Base-by-base conservation (phyloP, 30 jellyfish, hydroid and myxozoan genomes). In the Pseudorhiza aurosa region DNA sequence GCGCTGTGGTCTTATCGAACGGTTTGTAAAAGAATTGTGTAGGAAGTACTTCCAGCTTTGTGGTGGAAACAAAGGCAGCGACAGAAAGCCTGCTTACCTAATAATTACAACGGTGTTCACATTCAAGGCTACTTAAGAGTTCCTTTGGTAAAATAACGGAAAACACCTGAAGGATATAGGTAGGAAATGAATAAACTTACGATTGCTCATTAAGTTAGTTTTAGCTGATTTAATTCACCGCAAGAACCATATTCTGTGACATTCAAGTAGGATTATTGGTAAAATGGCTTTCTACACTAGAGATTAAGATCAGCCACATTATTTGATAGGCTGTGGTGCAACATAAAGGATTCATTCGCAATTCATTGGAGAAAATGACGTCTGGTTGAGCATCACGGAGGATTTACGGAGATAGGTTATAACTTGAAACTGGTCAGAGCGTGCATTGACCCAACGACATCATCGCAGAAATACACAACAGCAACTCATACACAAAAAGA, bases 231-330 rank as follows among this genome's bases (percentile, higher is more conserved):
- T 46, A 71, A 53, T 11, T 46, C 72, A 53, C 85, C 85, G 37
- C 37, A 51, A 53, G 72, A 53, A 49, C 22, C 63, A 71, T 27
- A 19, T 30, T 39, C 29, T 17, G 22, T 19, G 56, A 51, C 63
- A 15, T 71, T 71, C 72, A 45, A 46, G 62, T 6, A 29, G 72
- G 85, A 27, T 71, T 71, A 71, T 53, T 14, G 85, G 85, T 26
- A 71, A 37, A 50, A 50, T 71, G 85, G 85, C 70, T 71, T 30
- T 53, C 40, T 27, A 58, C 72, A 50, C 71, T 18, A 49, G 42
- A 71, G 85, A 71, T 71, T 71, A 71, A 26, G 19, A 50, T 37
- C 29, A 45, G 72, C 85, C 85, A 53, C 85, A 71, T 28, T 72
- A 71, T 51, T 27, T 47, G 85, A 71, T 30, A 71, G 39, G 58